Percentiles rank a stretch among this genome's conserved stretches.
Conservation (phyloP, 2,113 vertebrate genomes). For the Condylura cristata region DNA sequence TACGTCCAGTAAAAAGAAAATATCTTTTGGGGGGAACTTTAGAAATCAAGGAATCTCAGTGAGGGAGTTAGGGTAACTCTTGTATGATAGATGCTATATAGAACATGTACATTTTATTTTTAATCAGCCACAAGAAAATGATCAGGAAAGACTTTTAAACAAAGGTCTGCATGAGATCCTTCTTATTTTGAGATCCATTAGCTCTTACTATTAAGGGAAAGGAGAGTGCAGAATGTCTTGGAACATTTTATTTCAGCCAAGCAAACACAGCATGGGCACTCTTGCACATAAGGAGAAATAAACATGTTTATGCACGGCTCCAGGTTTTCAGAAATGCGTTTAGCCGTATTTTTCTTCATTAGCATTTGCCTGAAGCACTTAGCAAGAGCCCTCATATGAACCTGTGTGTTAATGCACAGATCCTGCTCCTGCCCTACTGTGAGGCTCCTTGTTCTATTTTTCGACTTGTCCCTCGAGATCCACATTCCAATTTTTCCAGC, state of each 20-base stretch:
- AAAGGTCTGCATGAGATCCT: not conserved
- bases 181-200: constrained; percentile 41
- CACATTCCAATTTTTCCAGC: not conserved
- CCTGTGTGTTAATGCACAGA: not conserved
- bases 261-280: constrained; percentile 39
- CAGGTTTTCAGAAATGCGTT: constrained; percentile 29
- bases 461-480: not conserved
- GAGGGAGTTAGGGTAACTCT: not conserved
- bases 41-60: not conserved
- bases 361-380: constrained; percentile 6
- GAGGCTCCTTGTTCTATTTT: not conserved
- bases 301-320: constrained; percentile 40
- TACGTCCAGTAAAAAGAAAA: not conserved
- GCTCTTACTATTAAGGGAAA: constrained; percentile 46
- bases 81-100: not conserved
- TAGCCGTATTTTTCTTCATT: constrained; percentile 29
- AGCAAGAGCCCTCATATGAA: not conserved
- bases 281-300: constrained; percentile 42
- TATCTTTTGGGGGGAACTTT: not conserved
- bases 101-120: not conserved
- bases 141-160: constrained; percentile 41
- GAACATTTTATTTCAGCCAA: constrained; percentile 57
- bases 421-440: not conserved
- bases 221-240: not conserved
- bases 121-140: not conserved